A percentile compares a stretch with the other conserved stretches of the same genome.
phyloP scores from a whole-genome alignment of 1,140 invertebrate species.

The Rhizoglyphus robini region DNA sequence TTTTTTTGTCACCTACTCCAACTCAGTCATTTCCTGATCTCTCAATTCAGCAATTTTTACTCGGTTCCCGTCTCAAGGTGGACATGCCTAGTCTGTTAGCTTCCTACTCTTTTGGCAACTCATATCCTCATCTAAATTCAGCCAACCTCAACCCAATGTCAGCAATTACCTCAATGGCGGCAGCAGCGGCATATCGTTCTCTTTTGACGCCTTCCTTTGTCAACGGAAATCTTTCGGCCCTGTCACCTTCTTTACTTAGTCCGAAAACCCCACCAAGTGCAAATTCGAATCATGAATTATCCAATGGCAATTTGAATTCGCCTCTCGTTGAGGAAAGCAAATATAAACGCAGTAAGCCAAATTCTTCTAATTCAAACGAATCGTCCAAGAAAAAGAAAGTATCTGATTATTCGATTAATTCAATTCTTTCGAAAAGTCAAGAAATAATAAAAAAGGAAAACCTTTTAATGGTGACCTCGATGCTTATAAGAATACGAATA shows the following conservation, averaged over 20 bases:
- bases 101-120: too few relatives aligned
- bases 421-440: not conserved
- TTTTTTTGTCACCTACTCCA: not conserved
- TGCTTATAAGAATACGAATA: constrained; percentile 1
- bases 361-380: too few relatives aligned
- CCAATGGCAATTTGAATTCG: not conserved
- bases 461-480: not conserved
- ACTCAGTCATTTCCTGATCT: not conserved
- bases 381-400: not conserved
- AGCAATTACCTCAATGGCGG: not conserved
- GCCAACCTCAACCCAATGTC: not conserved
- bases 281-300: not conserved
- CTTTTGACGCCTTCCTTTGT: not conserved
- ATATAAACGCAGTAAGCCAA: too few relatives aligned
- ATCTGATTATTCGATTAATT: constrained; percentile 16
- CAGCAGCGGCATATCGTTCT: not conserved
- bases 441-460: not conserved
- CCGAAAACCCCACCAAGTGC: not conserved
- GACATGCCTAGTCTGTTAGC: not conserved
- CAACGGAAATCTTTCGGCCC: not conserved
- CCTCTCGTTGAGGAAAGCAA: too few relatives aligned
- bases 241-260: not conserved
- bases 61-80: not conserved
- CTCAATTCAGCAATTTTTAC: not conserved
- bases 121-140: not conserved